phyloP scores from a whole-genome alignment of 1,140 invertebrate genomes.

The Zaprionus ghesquierei region DNA sequence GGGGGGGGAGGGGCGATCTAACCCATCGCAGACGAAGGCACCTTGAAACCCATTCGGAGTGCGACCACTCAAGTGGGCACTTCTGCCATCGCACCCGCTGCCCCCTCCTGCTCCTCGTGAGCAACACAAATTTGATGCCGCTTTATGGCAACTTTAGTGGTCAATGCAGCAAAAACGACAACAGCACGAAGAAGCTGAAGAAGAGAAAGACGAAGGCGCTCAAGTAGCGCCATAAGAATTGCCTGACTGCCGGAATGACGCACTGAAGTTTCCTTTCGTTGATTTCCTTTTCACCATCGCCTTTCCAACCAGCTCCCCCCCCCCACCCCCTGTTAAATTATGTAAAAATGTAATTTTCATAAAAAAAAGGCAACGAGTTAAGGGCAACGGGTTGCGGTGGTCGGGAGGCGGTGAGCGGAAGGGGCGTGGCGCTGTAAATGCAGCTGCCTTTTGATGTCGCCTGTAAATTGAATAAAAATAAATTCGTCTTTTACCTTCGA shows the following conservation, averaged over 20 bases:
- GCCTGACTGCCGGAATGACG: conserved; percentile 45
- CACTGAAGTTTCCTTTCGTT: conserved; percentile 15
- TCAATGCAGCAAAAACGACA: conserved; percentile 58
- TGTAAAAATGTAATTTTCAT: conserved; percentile 69
- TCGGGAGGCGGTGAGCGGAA: background rate
- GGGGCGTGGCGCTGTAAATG: conserved; percentile 43
- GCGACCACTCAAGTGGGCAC: conserved; percentile 67
- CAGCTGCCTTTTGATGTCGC: conserved; percentile 57
- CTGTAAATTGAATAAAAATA: conserved; percentile 70
- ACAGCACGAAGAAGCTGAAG: conserved; percentile 3
- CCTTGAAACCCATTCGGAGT: conserved; percentile 52
- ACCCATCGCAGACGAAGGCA: conserved; percentile 1
- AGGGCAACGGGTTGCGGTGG: background rate
- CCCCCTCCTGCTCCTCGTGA: conserved; percentile 5
- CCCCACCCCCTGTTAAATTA: conserved; percentile 57
- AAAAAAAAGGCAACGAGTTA: conserved; percentile 23
- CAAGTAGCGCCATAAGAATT: conserved; percentile 38
- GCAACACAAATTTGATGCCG: conserved; percentile 58
- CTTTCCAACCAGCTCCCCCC: background rate
- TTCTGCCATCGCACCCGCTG: conserved; percentile 4
- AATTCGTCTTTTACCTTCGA: conserved; percentile 30
- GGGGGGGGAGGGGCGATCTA: background rate
- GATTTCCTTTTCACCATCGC: background rate
- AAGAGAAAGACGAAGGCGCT: too few relatives aligned
- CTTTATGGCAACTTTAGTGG: conserved; percentile 70